Evolutionary conservation across 2,888 invertebrate species (phyloP), one percentile per base, ranked within the genome.

Genomic region (Deilephila porcellus): DNA sequence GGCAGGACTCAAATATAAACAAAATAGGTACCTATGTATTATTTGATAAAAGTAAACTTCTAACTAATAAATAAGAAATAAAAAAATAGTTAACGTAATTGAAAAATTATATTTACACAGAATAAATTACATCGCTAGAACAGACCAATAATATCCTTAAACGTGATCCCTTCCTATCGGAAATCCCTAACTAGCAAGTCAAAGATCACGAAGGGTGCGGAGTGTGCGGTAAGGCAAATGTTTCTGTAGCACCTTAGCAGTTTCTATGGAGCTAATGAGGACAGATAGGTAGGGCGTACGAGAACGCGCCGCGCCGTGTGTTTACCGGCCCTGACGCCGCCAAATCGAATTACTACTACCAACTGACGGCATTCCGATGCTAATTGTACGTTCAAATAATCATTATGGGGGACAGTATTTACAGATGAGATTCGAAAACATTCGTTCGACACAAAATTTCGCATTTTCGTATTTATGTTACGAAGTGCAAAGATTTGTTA

Each of bases 371-470:
- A 80, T 85, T 84, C 86, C 82, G 81, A 88, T 88, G 90, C 88
- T 92, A 92, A 92, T 91, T 91, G 88, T 88, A 83, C 86, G 86
- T 88, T 89, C 92, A 91, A 92, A 92, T 91, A 93, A 91, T 92
- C 88, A 92, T 92, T 92, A 92, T 88, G 89, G 87, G 89, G 91
- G 90, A 86, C 89, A 79, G 84, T 92, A 86, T 92, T 91, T 91
- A 87, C 90, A 83, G 81, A 83, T 82, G 81, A 86, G 86, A 89
- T 89, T 87, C 87, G 84, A 88, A 89, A 90, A 90, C 90, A 90
- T 87, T 84, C 81, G 80, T 81, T 77, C 80, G 82, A 80, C 83
- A 86, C 81, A 86, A 84, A 85, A 86, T 87, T 89, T 84, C 83
- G 84, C 84, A 84, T 85, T 84, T 59, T 83, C 83, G 83, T 85